Percentiles rank a stretch among this genome's conserved stretches.
phyloP scores from a whole-genome alignment of 2,888 invertebrate genomes.

The Alviniconcha strummeri region DNA sequence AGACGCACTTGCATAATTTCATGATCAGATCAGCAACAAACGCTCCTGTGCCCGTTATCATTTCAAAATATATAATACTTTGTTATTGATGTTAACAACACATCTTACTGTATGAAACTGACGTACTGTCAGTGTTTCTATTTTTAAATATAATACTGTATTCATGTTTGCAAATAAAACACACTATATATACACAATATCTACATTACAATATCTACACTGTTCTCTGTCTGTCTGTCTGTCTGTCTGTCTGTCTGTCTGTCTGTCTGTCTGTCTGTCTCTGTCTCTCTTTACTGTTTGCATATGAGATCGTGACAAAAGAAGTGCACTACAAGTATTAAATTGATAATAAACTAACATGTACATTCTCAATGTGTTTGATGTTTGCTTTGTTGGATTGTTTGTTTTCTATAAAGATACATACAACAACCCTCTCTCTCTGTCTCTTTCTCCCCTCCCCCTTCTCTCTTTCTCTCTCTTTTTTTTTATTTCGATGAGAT shows the following conservation, averaged over 20 bases:
- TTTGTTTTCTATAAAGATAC: too few species aligned
- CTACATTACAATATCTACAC: background rate
- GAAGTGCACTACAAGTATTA: too few species aligned
- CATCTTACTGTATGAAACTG: background rate
- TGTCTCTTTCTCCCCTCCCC: background rate
- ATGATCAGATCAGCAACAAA: too few species aligned
- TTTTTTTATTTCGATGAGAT: background rate
- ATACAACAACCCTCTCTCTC: background rate
- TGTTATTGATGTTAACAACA: background rate
- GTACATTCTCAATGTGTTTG: too few species aligned
- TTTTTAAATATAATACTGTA: too few species aligned
- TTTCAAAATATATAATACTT: background rate
- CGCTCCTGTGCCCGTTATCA: background rate
- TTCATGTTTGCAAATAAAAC: too few species aligned
- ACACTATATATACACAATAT: too few species aligned
- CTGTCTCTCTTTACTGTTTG: background rate
- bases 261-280: too few species aligned
- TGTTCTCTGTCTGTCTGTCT: conserved; percentile 4
- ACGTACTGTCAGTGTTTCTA: background rate
- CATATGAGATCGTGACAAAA: too few species aligned
- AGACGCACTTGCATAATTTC: too few species aligned
- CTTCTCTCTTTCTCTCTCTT: background rate
- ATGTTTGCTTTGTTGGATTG: too few species aligned
- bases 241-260: background rate
- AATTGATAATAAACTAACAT: too few species aligned